phyloP scores from a whole-genome alignment of 2,888 invertebrate species.

The Daptonema setosum region DNA sequence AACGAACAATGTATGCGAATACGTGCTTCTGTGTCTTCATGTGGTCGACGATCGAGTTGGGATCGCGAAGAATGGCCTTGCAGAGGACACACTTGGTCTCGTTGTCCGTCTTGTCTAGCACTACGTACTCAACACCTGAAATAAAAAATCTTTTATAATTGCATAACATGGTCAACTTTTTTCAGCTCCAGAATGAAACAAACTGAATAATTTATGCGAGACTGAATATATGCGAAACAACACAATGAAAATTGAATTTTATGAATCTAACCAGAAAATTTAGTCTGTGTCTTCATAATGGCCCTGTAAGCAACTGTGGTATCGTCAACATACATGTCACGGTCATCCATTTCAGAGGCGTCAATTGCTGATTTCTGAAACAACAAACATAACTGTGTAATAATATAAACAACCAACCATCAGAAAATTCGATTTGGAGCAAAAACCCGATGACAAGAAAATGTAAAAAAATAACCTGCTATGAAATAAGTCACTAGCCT shows the following conservation, averaged over 20 bases:
- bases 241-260: too few relatives aligned
- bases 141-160: neutral
- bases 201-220: too few relatives aligned
- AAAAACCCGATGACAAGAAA: neutral
- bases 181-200: too few relatives aligned
- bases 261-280: neutral
- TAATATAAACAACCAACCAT: neutral
- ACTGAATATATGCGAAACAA: too few relatives aligned
- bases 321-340: neutral
- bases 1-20: neutral
- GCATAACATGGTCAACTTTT: too few relatives aligned
- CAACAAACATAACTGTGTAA: neutral
- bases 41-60: neutral
- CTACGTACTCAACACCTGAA: constrained; percentile 3
- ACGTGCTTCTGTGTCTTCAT: constrained; percentile 1
- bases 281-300: neutral
- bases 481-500: neutral
- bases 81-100: constrained; percentile 2
- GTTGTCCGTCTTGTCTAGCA: neutral
- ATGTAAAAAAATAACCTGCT: neutral
- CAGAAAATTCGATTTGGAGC: neutral
- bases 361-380: neutral
- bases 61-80: neutral
- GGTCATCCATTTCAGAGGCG: neutral
- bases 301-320: neutral